Evolutionary conservation across 2,888 invertebrate genomes (phyloP), one percentile per base, ranked within the genome.

Genomic region (Lobophora halterata): DNA sequence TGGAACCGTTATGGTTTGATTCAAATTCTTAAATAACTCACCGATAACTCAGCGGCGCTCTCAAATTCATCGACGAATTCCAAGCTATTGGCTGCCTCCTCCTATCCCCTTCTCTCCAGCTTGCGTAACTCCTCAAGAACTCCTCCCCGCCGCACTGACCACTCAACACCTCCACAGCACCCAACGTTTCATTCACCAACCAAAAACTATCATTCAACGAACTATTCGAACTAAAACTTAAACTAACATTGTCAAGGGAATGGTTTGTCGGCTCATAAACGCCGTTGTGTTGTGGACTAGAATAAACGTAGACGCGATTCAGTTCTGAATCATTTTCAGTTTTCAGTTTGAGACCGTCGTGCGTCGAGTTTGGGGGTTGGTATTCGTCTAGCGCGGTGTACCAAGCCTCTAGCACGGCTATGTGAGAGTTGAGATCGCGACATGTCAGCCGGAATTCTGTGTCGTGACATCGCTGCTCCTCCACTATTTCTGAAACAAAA

Each of bases 391-490:
- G 26, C 23, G 83, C 63, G 40, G 86, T 85, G 68, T 90, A 92
- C 73, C 89, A 88, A n/a, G 90, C 91, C 58, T 91, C 90, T 53
- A 91, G 70, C 17, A 92, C 82, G 19, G 91, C 91, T 42, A 92
- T 89, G 63, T 90, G 89, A 1, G 91, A 88, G 68, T 90, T 89
- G 48, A 92, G 69, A 44, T 90, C 89, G 14, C 91, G 89, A 57
- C 92, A 92, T 2, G 91, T 91, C 25, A 92, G 74, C 10, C 90
- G 85, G 59, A 92, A 88, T 59, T 88, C 87, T 65, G 80, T 88
- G 61, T 90, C 88, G 70, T 90, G 85, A 61, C 91, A 91, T 61
- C 89, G 89, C 59, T 88, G 89, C 61, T 90, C 90, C 67, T 90
- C 89, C 37, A 92, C 91, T 53, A 90, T 89, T 88, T 92, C 92